phyloP scores from a whole-genome alignment of 2,888 invertebrate species.

The Labia minor region DNA sequence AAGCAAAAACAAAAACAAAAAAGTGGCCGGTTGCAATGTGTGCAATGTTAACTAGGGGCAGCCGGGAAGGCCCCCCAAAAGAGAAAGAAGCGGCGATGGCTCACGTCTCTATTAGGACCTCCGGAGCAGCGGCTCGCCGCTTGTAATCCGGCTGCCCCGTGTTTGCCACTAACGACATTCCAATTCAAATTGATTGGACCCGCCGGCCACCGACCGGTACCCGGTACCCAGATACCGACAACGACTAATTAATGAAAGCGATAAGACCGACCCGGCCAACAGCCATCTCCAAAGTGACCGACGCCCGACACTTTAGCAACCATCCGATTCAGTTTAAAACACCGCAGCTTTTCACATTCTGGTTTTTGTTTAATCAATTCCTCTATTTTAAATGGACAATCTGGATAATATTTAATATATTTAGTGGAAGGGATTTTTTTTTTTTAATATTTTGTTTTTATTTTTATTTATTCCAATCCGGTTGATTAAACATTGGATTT shows the following conservation, averaged over 20 bases:
- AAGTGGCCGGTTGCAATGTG: no score
- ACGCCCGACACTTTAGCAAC: background rate
- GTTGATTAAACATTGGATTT: constrained; percentile 6
- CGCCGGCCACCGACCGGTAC: constrained; percentile 3
- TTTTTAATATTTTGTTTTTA: background rate
- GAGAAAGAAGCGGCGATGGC: background rate
- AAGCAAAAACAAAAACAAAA: no score
- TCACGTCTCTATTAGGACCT: constrained; percentile 13
- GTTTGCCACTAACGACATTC: constrained; percentile 13
- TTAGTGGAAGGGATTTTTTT: background rate
- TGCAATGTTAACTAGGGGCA: no score
- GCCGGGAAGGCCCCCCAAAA: no score
- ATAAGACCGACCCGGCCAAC: background rate
- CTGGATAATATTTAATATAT: background rate
- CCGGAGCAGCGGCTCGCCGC: background rate
- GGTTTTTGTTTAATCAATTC: constrained; percentile 3
- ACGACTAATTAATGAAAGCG: constrained; percentile 13
- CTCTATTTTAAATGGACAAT: constrained; percentile 5
- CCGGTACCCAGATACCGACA: constrained; percentile 13
- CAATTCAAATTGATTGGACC: constrained; percentile 13
- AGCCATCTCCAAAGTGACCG: constrained; percentile 5
- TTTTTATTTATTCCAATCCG: no score
- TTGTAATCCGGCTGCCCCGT: constrained; percentile 6
- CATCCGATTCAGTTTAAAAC: background rate
- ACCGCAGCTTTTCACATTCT: no score